Evolutionary conservation across 2,888 invertebrate species (phyloP), one percentile per base, ranked within the genome.

Genomic region (Azorinus chamasolen): DNA sequence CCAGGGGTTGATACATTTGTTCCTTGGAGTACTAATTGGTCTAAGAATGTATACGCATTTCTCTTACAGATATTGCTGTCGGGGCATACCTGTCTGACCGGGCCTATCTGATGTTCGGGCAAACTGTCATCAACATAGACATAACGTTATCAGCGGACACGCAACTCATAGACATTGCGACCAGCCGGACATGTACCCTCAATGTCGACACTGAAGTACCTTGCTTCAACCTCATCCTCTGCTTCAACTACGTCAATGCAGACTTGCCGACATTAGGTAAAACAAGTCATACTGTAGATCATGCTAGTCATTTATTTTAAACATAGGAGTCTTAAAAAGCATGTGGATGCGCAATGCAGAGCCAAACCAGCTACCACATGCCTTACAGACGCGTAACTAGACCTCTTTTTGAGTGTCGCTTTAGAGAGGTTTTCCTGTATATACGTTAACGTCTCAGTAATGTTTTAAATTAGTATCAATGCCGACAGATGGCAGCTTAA

Each of bases 1-100:
- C n/a, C n/a, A n/a, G n/a, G n/a, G n/a, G n/a, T n/a, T n/a, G n/a
- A n/a, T n/a, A n/a, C n/a, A n/a, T n/a, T n/a, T n/a, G n/a, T n/a
- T n/a, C n/a, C n/a, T n/a, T n/a, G n/a, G n/a, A n/a, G n/a, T n/a
- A n/a, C n/a, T n/a, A n/a, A n/a, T n/a, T n/a, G n/a, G n/a, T n/a
- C n/a, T n/a, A n/a, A n/a, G n/a, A n/a, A 32, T 32, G 10, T 32
- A 32, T 10, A 32, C 32, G 10, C 32, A 32, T 32, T 32, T 32
- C 32, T 10, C 10, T 51, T 32, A 45, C 79, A 89, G 89, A 89
- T 71, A 77, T 89, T 41, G 81, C 82, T 12, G 85, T 89, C 2
- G 89, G 89, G 8, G 84, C 88, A 8, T 87, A 79, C 55, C 71
- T 84, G 20, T 87, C 89, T 0, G 86, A 84, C 72, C 76, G 71